Percentiles rank a stretch among this genome's conserved stretches.
These are phyloP conservation scores for Montifringilla adamsi DNA, from an alignment of 2,113 vertebrate genomes.

Conservation along the genomic window DNA sequence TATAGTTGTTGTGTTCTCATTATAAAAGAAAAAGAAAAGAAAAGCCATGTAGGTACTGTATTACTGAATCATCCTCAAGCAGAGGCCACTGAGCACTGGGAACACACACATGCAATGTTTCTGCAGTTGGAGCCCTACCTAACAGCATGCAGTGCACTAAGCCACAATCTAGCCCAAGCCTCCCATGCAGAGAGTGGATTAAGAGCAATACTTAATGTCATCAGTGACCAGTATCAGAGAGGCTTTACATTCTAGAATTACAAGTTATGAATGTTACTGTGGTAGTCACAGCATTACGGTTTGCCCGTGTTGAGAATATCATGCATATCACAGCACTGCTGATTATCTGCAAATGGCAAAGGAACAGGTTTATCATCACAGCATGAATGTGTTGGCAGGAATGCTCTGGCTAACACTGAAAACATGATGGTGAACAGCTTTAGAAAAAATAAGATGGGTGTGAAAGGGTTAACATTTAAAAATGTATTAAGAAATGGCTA, in stretches of 20 bases:
- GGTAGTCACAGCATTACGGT: background rate
- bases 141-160: background rate
- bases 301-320: background rate
- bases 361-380: background rate
- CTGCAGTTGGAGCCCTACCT: background rate
- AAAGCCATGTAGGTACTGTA: background rate
- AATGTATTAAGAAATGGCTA: background rate
- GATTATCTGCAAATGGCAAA: constrained; percentile 5
- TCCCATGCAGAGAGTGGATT: background rate
- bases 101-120: background rate
- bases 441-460: background rate
- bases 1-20: background rate
- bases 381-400: background rate
- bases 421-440: background rate
- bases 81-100: background rate
- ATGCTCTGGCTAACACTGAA: background rate
- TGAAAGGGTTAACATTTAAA: background rate
- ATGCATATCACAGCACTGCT: background rate
- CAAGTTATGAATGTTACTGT: background rate
- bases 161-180: background rate
- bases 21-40: background rate
- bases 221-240: background rate
- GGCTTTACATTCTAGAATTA: background rate
- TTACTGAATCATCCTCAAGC: background rate
- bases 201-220: background rate